phyloP scores from a whole-genome alignment of 2,113 vertebrate genomes.

The Axis porcinus region DNA sequence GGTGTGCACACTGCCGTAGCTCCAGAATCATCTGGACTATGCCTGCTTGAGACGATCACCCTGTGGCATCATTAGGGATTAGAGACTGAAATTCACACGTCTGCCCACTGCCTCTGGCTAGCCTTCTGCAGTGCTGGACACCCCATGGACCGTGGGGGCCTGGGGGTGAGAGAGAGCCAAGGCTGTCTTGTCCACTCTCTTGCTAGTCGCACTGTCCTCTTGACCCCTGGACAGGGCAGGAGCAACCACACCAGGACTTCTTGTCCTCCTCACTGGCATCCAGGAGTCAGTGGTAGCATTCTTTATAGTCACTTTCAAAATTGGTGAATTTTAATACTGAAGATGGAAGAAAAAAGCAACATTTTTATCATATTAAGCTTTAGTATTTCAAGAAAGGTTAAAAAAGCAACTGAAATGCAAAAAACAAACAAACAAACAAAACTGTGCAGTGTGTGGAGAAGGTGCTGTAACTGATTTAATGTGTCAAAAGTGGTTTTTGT shows the following conservation, averaged over 20 bases:
- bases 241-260: neutral
- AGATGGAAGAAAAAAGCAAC: neutral
- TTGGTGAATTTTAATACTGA: neutral
- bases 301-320: neutral
- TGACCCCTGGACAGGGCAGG: neutral
- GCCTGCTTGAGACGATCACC: neutral
- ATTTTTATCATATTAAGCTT: neutral
- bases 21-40: neutral
- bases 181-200: neutral
- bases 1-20: no score
- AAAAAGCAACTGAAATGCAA: neutral
- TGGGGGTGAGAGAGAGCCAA: neutral
- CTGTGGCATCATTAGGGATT: neutral
- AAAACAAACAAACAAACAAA: neutral
- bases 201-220: neutral
- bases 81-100: neutral
- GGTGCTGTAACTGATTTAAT: neutral
- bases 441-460: neutral
- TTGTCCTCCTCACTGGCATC: neutral
- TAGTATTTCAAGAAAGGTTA: neutral
- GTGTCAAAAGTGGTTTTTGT: neutral
- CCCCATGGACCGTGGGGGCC: neutral
- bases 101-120: neutral
- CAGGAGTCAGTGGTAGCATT: neutral
- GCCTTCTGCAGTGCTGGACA: rapidly evolving